These are phyloP conservation scores for Tetragonisca angustula DNA, from an alignment of 2,888 invertebrate species.

Conservation along the genomic window DNA sequence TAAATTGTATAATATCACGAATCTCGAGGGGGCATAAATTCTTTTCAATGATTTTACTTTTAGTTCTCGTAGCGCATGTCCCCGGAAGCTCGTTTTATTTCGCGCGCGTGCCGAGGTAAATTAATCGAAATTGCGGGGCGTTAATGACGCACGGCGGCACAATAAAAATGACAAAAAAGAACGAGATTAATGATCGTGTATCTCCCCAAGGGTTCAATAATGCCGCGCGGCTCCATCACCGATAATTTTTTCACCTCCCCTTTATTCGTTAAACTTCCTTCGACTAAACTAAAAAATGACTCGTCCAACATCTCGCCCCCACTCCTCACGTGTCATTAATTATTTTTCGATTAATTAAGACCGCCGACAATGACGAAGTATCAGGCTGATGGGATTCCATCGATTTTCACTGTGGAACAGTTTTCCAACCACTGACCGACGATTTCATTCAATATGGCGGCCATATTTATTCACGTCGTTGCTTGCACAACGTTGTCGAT, in stretches of 20 bases:
- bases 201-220: background rate
- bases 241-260: background rate
- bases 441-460: background rate
- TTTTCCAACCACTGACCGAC: background rate
- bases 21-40: no score
- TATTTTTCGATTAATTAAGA: background rate
- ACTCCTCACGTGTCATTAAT: background rate
- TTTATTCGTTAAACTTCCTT: background rate
- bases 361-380: background rate
- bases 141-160: slow-evolving; percentile 10
- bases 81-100: background rate
- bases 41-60: no score
- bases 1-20: no score
- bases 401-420: no score
- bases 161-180: background rate
- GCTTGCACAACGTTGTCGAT: background rate
- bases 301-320: background rate
- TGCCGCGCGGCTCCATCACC: background rate
- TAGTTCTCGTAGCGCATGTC: no score
- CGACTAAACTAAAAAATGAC: no score
- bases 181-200: slow-evolving; percentile 22
- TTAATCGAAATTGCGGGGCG: slow-evolving; percentile 30
- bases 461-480: background rate
- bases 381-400: background rate
- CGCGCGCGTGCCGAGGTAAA: slow-evolving; percentile 7